Conservation (phyloP, 53 echinoderm and acorn worm genomes). For the Apostichopus leukothele region DNA sequence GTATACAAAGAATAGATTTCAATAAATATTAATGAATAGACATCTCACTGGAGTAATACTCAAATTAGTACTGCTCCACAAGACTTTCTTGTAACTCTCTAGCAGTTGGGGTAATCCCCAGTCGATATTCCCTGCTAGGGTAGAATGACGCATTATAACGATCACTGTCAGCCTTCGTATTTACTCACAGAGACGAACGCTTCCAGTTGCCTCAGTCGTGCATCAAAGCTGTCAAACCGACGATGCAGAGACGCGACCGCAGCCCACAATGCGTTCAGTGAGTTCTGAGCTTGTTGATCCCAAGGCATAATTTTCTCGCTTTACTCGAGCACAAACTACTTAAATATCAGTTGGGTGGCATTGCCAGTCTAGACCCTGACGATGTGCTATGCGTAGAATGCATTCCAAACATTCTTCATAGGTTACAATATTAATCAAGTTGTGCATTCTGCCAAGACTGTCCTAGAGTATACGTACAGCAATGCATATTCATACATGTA, state of each 20-base stretch:
- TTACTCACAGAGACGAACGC: conserved; percentile 5
- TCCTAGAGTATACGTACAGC: background rate
- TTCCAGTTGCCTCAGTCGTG: conserved; percentile 52
- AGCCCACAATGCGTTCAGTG: conserved; percentile 75
- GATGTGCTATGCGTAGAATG: conserved; percentile 21
- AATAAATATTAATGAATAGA: no score
- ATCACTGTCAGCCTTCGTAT: background rate
- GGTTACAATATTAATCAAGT: conserved; percentile 14
- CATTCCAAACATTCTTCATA: conserved; percentile 25
- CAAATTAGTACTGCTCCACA: no score
- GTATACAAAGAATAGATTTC: no score
- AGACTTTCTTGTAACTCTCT: no score
- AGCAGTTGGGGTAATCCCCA: background rate
- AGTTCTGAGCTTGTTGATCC: conserved; percentile 67
- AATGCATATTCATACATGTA: no score
- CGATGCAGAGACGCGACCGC: conserved; percentile 68
- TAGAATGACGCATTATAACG: background rate
- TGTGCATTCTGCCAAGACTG: background rate
- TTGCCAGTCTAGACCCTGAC: conserved; percentile 1
- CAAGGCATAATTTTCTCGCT: conserved; percentile 42
- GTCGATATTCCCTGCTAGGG: background rate
- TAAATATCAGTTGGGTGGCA: no score
- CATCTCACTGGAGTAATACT: no score
- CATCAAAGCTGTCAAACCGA: conserved; percentile 64
- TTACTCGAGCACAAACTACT: no score